Conservation (phyloP, 2,888 invertebrate genomes). For the Gastracanthus pulcherrimus region DNA sequence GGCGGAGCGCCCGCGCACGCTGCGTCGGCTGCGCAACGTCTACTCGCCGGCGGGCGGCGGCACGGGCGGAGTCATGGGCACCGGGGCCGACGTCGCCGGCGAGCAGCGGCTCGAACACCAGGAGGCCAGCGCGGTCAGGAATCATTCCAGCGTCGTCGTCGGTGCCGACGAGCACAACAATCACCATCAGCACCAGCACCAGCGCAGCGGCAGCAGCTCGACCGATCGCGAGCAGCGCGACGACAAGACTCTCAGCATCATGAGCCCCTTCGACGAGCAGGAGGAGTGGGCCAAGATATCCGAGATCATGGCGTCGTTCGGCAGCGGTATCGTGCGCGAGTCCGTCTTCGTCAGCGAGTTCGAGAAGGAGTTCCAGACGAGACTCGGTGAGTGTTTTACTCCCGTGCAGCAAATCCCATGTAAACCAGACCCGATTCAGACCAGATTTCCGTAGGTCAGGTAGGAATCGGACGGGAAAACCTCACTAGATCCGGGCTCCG, state of each 20-base stretch:
- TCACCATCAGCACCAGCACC: conserved; percentile 72
- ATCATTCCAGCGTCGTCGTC: too few species aligned
- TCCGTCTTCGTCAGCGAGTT: conserved; percentile 88
- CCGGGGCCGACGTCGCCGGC: conserved; percentile 73
- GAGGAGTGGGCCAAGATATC: conserved; percentile 98
- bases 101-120: conserved; percentile 56
- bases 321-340: conserved; percentile 88
- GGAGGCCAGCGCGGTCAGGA: conserved; percentile 1
- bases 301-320: conserved; percentile 96
- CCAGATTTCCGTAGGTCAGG: too few species aligned
- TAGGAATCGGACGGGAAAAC: too few species aligned
- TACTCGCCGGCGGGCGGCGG: conserved; percentile 79
- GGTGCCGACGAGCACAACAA: neutral
- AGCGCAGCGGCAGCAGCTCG: too few species aligned
- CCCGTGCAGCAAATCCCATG: too few species aligned
- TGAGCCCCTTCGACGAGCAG: conserved; percentile 95
- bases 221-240: conserved; percentile 65
- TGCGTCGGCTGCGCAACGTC: conserved; percentile 86
- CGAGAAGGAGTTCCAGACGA: conserved; percentile 88
- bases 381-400: conserved; percentile 81
- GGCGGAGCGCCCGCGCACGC: conserved; percentile 86
- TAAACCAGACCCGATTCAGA: too few species aligned
- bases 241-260: conserved; percentile 80
- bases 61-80: conserved; percentile 64
- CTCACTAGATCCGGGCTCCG: too few species aligned